A percentile compares a stretch with the other conserved stretches of the same genome.
Evolutionary conservation across 2,888 invertebrate genomes (phyloP).

Genomic region (Ischnura elegans): DNA sequence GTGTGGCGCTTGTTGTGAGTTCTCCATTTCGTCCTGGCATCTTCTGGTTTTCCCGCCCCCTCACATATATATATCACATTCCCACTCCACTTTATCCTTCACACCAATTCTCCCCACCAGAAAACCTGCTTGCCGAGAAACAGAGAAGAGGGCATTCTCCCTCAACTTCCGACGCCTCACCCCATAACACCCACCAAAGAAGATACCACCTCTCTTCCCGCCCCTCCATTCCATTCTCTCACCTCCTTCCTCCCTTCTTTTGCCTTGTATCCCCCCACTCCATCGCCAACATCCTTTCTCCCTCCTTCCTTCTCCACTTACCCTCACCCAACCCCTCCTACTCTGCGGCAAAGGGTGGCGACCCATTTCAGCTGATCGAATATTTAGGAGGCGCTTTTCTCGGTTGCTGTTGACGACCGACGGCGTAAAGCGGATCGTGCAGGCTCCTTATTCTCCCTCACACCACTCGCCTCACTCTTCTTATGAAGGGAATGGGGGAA

Average conservation of each 20-base stretch:
- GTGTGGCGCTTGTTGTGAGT: not conserved
- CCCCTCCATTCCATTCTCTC: not conserved
- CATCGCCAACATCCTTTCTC: not conserved
- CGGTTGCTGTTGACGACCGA: slow-evolving; percentile 50
- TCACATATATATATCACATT: slow-evolving; percentile 14
- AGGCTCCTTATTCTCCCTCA: not conserved
- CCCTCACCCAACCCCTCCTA: not conserved
- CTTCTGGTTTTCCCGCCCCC: slow-evolving; percentile 14
- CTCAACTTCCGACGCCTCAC: not conserved
- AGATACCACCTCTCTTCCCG: not conserved
- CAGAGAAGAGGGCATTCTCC: not conserved
- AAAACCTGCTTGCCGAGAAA: not conserved
- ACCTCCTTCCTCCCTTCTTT: too few species aligned
- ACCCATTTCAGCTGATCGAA: slow-evolving; percentile 62
- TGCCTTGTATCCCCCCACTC: not conserved
- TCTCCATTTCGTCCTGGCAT: not conserved
- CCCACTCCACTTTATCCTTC: not conserved
- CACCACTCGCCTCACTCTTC: not conserved
- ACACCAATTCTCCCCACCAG: not conserved
- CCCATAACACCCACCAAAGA: too few species aligned
- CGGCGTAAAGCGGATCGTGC: slow-evolving; percentile 52
- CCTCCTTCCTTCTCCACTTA: not conserved
- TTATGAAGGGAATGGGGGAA: not conserved
- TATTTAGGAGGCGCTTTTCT: slow-evolving; percentile 60
- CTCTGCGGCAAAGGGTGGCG: slow-evolving; percentile 35